These are phyloP conservation scores for Crematogaster levior DNA, from an alignment of 2,888 invertebrate genomes.

Conservation along the genomic window DNA sequence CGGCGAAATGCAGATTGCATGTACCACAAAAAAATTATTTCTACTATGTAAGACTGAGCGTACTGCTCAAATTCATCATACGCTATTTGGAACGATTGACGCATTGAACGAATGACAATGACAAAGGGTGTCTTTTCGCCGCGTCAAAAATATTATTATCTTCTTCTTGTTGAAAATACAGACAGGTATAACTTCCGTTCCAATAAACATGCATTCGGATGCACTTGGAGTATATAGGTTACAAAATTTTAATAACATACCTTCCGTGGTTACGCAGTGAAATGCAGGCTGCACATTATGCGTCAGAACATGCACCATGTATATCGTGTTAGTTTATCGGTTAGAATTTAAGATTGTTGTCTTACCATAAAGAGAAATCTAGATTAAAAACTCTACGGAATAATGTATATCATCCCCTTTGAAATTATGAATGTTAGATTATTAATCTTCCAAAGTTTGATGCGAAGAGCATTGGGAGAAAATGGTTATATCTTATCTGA, in stretches of 20 bases:
- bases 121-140: slow-evolving; percentile 13
- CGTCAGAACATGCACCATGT: background rate
- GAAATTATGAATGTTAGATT: background rate
- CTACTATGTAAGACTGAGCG: background rate
- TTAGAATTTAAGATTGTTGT: slow-evolving; percentile 3
- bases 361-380: background rate
- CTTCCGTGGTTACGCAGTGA: background rate
- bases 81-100: too few relatives aligned
- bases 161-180: slow-evolving; percentile 28
- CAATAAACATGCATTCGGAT: slow-evolving; percentile 43
- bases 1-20: background rate
- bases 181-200: slow-evolving; percentile 41
- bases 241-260: slow-evolving; percentile 43
- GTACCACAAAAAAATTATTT: background rate
- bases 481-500: background rate
- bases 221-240: slow-evolving; percentile 42
- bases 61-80: slow-evolving; percentile 11
- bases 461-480: background rate
- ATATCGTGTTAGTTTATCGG: background rate
- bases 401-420: background rate
- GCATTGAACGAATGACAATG: background rate
- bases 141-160: slow-evolving; percentile 50
- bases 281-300: slow-evolving; percentile 30
- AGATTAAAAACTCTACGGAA: background rate
- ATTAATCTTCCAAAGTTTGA: background rate